Evolutionary conservation across 2,888 invertebrate species (phyloP).

Genomic region (Koerneria pararmatus): DNA sequence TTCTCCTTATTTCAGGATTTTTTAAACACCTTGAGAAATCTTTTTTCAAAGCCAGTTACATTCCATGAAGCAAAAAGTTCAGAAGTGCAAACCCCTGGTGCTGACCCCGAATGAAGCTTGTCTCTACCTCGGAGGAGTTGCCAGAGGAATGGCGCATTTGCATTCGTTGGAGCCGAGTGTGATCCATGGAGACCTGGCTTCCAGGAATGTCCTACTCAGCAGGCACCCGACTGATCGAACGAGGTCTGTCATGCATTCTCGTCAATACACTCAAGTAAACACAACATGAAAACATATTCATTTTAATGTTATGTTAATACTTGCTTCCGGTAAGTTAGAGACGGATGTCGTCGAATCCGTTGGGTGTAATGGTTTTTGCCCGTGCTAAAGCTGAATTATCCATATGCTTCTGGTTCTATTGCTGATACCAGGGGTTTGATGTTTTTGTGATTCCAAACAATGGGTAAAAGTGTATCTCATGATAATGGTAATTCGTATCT

Average conservation of each 20-base stretch:
- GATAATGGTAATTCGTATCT: too few relatives aligned
- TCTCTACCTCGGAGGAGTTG: conserved; percentile 12
- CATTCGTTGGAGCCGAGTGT: conserved; percentile 98
- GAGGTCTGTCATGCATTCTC: conserved; percentile 16
- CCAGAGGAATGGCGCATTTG: conserved; percentile 78
- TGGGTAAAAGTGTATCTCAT: too few relatives aligned
- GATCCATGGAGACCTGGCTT: conserved; percentile 92
- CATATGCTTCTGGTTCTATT: too few relatives aligned
- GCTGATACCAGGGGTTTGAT: too few relatives aligned
- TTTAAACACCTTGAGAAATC: not conserved
- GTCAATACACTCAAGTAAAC: not conserved
- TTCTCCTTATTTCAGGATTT: not conserved
- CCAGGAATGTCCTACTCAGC: conserved; percentile 98
- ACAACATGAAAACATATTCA: not conserved
- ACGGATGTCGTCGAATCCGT: too few relatives aligned
- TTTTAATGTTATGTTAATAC: too few relatives aligned
- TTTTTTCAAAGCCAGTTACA: not conserved
- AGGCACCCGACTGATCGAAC: conserved; percentile 33
- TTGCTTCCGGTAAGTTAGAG: too few relatives aligned
- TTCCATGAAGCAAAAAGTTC: not conserved
- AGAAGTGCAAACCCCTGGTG: not conserved
- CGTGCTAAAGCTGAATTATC: too few relatives aligned
- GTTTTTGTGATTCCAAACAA: too few relatives aligned
- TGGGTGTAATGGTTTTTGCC: too few relatives aligned
- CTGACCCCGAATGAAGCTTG: conserved; percentile 14